Evolutionary conservation across 1,140 invertebrate species (phyloP).

Genomic region (Pentalonia nigronervosa): DNA sequence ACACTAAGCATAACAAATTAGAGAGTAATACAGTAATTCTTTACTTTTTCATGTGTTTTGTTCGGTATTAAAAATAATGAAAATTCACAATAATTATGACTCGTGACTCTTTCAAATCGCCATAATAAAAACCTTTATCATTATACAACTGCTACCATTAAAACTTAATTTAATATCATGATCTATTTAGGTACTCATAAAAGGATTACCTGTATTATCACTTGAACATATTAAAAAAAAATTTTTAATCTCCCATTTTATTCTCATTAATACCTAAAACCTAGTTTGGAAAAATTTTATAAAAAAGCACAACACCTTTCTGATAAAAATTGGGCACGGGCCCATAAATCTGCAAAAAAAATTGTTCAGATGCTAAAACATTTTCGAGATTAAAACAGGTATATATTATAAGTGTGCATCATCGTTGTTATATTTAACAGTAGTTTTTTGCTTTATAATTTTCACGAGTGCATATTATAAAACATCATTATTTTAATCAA

Average conservation of each 20-base stretch:
- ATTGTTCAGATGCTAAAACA: neutral
- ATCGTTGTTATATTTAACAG: neutral
- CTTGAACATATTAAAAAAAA: neutral
- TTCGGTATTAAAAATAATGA: too few relatives aligned
- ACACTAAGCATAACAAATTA: neutral
- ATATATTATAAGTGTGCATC: neutral
- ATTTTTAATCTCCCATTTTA: neutral
- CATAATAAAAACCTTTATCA: neutral
- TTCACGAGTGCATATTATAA: neutral
- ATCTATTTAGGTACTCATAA: neutral
- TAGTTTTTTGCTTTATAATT: neutral
- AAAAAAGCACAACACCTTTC: neutral
- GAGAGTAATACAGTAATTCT: neutral
- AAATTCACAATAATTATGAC: neutral
- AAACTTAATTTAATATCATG: neutral
- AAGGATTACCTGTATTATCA: neutral
- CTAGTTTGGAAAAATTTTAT: too few relatives aligned
- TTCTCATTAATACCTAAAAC: too few relatives aligned
- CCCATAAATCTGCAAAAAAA: neutral
- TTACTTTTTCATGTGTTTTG: too few relatives aligned
- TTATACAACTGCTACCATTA: neutral
- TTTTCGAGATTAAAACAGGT: neutral
- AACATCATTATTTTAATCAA: neutral
- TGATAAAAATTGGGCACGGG: neutral
- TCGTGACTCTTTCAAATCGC: neutral